Evolutionary conservation across 2,797 vertebrate genomes (phyloP).

Genomic region (Amphiprion clarkii): DNA sequence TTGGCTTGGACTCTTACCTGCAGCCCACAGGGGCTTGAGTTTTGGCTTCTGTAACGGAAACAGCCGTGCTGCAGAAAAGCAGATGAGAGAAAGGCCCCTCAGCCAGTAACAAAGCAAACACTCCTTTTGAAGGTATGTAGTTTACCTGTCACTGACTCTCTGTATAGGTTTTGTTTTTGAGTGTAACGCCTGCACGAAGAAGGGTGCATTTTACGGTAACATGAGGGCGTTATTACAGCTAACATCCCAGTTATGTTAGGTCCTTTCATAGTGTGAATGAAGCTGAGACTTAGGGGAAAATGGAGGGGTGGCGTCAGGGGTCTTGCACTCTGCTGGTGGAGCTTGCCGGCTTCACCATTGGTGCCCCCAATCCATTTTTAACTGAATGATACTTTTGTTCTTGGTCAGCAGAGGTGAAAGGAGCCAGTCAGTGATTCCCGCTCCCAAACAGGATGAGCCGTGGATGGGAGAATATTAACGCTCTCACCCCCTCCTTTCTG

Average conservation of each 20-base stretch:
- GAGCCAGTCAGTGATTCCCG: constrained; percentile 91
- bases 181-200: constrained; percentile 19
- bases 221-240: constrained; percentile 81
- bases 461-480: constrained; percentile 77
- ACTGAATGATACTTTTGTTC: constrained; percentile 97
- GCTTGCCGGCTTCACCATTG: constrained; percentile 87
- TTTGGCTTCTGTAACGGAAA: constrained; percentile 74
- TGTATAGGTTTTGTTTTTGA: constrained; percentile 32
- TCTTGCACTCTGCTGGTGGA: constrained; percentile 89
- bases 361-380: constrained; percentile 91
- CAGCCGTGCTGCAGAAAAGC: constrained; percentile 68
- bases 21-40: constrained; percentile 64
- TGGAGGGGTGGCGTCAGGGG: constrained; percentile 84
- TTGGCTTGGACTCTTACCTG: constrained; percentile 71
- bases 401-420: constrained; percentile 96
- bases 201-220: constrained; percentile 14
- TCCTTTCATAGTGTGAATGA: constrained; percentile 88
- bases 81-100: constrained; percentile 66
- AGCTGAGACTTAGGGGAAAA: constrained; percentile 50
- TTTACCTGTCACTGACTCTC: constrained; percentile 53
- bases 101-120: constrained; percentile 70
- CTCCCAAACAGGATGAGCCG: constrained; percentile 88
- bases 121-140: constrained; percentile 56
- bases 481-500: constrained; percentile 19
- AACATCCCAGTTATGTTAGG: constrained; percentile 84